Evolutionary conservation across 2,797 vertebrate species (phyloP).

Genomic region (Kryptolebias ocellatus): DNA sequence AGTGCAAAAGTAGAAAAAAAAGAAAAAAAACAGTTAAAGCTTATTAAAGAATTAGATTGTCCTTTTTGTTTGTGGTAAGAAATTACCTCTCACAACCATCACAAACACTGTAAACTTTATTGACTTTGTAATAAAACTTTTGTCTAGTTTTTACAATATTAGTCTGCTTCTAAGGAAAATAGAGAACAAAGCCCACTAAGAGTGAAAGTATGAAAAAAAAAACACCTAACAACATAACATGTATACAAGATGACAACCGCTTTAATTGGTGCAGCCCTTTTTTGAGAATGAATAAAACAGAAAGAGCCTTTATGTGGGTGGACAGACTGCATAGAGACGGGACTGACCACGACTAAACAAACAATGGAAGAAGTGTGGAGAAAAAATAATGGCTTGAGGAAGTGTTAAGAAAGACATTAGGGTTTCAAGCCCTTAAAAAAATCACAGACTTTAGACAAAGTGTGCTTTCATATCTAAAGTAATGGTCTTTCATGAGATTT

Average conservation of each 20-base stretch:
- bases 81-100: conserved; percentile 66
- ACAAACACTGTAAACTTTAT: conserved; percentile 74
- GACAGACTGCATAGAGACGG: conserved; percentile 54
- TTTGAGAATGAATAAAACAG: conserved; percentile 61
- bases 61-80: conserved; percentile 65
- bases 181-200: conserved; percentile 30
- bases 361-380: conserved; percentile 59
- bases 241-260: conserved; percentile 62
- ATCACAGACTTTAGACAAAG: conserved; percentile 39
- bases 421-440: conserved; percentile 43
- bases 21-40: conserved; percentile 53
- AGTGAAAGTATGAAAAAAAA: conserved; percentile 26
- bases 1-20: conserved; percentile 26
- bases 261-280: conserved; percentile 52
- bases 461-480: conserved; percentile 36
- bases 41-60: conserved; percentile 51
- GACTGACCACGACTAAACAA: conserved; percentile 71
- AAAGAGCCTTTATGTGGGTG: conserved; percentile 64
- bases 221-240: conserved; percentile 15
- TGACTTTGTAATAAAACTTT: conserved; percentile 67
- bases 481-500: conserved; percentile 29
- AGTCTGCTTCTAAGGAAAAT: conserved; percentile 53
- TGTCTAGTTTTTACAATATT: conserved; percentile 67
- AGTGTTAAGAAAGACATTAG: conserved; percentile 53
- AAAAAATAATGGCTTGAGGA: conserved; percentile 49